Percentiles rank a stretch among this genome's conserved stretches.
phyloP scores from a whole-genome alignment of 64 coral and sea anemone species.

The Montipora efflorescens region DNA sequence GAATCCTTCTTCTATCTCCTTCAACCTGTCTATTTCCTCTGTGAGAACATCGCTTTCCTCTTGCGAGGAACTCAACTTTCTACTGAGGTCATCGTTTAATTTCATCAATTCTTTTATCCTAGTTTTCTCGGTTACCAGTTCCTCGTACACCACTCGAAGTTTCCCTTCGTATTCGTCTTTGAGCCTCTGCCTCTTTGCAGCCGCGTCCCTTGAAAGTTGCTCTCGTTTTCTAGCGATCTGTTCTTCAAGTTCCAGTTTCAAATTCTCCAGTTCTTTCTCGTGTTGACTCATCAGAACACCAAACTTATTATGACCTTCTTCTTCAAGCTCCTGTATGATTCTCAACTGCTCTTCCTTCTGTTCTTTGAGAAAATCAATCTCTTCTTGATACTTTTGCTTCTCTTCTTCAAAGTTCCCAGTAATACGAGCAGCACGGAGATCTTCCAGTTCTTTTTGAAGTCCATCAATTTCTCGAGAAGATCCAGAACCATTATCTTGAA shows the following conservation, averaged over 20 bases:
- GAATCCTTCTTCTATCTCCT: constrained; percentile 68
- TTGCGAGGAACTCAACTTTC: constrained; percentile 69
- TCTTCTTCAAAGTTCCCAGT: constrained; percentile 40
- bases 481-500: constrained; percentile 18
- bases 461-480: constrained; percentile 53
- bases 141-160: constrained; percentile 89
- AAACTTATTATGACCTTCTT: constrained; percentile 87
- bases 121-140: constrained; percentile 82
- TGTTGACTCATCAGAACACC: constrained; percentile 92
- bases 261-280: constrained; percentile 85
- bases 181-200: constrained; percentile 83
- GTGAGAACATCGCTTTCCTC: constrained; percentile 47
- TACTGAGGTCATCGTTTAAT: constrained; percentile 73
- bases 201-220: constrained; percentile 85
- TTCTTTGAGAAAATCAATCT: constrained; percentile 63
- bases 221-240: constrained; percentile 94
- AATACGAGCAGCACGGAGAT: neutral
- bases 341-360: constrained; percentile 65
- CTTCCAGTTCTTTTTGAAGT: constrained; percentile 58
- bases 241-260: constrained; percentile 93
- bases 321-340: constrained; percentile 77
- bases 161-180: constrained; percentile 94
- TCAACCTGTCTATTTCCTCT: constrained; percentile 62
- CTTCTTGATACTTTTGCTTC: constrained; percentile 44
- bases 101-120: constrained; percentile 75